Evolutionary conservation across 2,113 vertebrate genomes (phyloP).

Genomic region (Hydropotes inermis): DNA sequence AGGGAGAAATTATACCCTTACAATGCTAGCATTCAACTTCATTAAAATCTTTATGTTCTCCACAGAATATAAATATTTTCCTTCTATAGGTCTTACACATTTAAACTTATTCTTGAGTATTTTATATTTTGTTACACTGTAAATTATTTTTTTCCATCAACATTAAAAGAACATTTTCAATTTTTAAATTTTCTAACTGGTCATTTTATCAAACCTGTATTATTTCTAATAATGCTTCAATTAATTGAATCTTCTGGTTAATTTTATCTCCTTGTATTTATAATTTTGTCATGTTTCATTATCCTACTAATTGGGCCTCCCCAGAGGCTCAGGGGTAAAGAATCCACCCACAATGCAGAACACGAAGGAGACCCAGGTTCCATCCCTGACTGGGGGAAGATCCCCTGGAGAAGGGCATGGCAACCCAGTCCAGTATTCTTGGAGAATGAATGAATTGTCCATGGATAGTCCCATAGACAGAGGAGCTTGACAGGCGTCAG

Average conservation of each 20-base stretch:
- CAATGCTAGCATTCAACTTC: background rate
- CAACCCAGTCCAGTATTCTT: background rate
- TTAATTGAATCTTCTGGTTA: background rate
- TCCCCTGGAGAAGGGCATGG: background rate
- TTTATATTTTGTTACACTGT: background rate
- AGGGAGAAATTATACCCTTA: background rate
- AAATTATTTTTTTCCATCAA: background rate
- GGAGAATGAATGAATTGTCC: background rate
- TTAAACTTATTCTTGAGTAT: background rate
- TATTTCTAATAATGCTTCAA: background rate
- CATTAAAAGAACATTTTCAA: background rate
- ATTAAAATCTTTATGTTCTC: background rate
- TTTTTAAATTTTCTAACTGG: background rate
- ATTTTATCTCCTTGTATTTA: background rate
- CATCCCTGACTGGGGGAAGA: background rate
- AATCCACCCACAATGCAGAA: background rate
- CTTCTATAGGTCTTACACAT: background rate
- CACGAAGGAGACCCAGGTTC: background rate
- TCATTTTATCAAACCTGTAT: background rate
- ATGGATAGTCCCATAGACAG: background rate
- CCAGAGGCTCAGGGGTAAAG: background rate
- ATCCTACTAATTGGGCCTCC: background rate
- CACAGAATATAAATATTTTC: background rate
- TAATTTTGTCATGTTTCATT: background rate
- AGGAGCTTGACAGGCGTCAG: background rate